Base-by-base conservation (phyloP, 2,888 invertebrate genomes). In the Aspidapion aeneum region DNA sequence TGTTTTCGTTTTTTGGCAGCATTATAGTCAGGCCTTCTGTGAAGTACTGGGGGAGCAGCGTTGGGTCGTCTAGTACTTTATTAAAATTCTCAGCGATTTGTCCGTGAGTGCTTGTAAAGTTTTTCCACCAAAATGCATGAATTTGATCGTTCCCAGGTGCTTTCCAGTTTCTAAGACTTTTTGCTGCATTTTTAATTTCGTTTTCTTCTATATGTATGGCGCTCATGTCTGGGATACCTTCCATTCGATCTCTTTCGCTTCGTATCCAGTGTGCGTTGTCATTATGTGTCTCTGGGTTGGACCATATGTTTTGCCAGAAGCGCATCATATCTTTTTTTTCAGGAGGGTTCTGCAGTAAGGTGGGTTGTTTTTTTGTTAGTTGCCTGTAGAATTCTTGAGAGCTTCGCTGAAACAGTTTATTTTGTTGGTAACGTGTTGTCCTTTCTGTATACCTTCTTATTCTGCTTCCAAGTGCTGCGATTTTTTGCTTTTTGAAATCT, bases 91-190 rank as follows among this genome's bases (percentile, higher is more conserved):
- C 9, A 16, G 54, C 54, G 17, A 54, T 54, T 9, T 54, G 18
- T 16, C 16, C 18, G 54, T 54, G 54, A 12, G 54, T 56, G 21
- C 56, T 56, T 21, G 18, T 56, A 7, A 56, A 21, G 18, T 21
- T 18, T 18, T 21, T 56, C 18, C 18, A 18, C 56, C 56, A 56
- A 18, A 20, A 56, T 5, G 18, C 21, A 21, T 56, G 56, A 18
- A 56, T 56, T 5, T 21, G 19, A 21, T 56, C 56, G 17, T 16
- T 16, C n/a, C 56, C 19, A 16, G 56, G 19, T 21, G 56, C 56
- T 56, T 21, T 56, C 56, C 56, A 56, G 21, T 56, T 56, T 56
- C 18, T 7, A 52, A 52, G 17, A 52, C n/a, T 52, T 52, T 17
- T 52, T 18, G n/a, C 52, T 56, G 56, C 21, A 56, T 19, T 5